Conservation (phyloP, 2,888 invertebrate genomes). For the Leptothorax acervorum region DNA sequence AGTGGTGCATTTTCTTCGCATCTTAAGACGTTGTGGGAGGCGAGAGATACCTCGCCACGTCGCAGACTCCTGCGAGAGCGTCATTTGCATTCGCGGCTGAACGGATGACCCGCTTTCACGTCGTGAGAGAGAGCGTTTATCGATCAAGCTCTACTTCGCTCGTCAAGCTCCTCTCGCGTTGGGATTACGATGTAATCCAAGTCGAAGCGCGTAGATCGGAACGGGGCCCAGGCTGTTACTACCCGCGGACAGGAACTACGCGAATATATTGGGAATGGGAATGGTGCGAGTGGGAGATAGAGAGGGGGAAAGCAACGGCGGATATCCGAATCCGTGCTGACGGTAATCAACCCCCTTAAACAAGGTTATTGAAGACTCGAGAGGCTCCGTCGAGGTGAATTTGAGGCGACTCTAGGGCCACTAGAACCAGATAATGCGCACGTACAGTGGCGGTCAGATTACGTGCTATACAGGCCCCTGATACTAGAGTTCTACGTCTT, state of each 20-base stretch:
- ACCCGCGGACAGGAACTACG: conserved; percentile 27
- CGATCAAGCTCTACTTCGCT: conserved; percentile 46
- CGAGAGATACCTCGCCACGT: conserved; percentile 7
- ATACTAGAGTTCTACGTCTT: conserved; percentile 56
- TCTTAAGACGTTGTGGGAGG: conserved; percentile 1
- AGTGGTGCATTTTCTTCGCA: conserved; percentile 25
- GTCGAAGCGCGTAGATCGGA: conserved; percentile 49
- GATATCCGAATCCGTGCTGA: conserved; percentile 48
- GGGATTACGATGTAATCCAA: conserved; percentile 53
- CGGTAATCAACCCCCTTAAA: conserved; percentile 54
- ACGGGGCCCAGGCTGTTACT: conserved; percentile 20
- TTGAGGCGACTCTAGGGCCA: conserved; percentile 53
- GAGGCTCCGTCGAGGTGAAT: conserved; percentile 51
- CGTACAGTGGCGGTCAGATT: conserved; percentile 49
- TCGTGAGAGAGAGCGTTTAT: conserved; percentile 46
- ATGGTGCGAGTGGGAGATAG: background rate
- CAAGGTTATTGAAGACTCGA: conserved; percentile 56
- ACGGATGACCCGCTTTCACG: conserved; percentile 40
- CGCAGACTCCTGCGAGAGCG: conserved; percentile 33
- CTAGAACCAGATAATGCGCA: conserved; percentile 52
- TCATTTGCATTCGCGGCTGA: conserved; percentile 48
- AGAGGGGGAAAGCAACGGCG: conserved; percentile 23
- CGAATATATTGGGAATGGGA: conserved; percentile 29
- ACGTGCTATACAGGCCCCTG: conserved; percentile 43
- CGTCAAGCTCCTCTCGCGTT: conserved; percentile 31